Evolutionary conservation across 1,140 invertebrate genomes (phyloP).

Genomic region (Ctenoplectra terminalis): DNA sequence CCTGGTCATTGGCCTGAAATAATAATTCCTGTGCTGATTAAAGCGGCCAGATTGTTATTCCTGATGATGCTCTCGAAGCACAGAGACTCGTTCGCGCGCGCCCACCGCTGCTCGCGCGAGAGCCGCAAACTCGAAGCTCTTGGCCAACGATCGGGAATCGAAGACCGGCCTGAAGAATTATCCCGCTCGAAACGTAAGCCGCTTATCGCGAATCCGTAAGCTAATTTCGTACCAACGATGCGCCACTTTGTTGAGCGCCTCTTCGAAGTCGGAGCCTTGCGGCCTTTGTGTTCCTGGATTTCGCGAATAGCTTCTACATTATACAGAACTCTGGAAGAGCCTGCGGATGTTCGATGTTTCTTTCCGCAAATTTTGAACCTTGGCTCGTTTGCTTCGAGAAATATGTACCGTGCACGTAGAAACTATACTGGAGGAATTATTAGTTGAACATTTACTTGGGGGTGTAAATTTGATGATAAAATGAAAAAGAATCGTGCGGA

Average conservation of each 20-base stretch:
- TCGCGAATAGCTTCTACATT: conserved; percentile 38
- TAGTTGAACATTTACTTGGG: too few relatives aligned
- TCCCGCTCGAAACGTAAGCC: conserved; percentile 68
- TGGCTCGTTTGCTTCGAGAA: background rate
- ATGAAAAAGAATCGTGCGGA: too few relatives aligned
- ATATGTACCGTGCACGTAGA: too few relatives aligned
- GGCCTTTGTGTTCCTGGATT: conserved; percentile 40
- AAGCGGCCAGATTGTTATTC: conserved; percentile 61
- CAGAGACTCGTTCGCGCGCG: background rate
- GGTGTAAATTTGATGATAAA: too few relatives aligned
- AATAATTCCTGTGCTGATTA: conserved; percentile 70
- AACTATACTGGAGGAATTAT: too few relatives aligned
- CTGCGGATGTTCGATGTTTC: background rate
- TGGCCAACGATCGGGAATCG: conserved; percentile 59
- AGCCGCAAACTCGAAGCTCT: conserved; percentile 50
- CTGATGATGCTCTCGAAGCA: conserved; percentile 22
- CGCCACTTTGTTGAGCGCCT: conserved; percentile 61
- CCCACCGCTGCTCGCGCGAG: background rate
- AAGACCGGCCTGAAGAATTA: conserved; percentile 63
- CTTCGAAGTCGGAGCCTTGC: conserved; percentile 24
- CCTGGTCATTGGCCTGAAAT: conserved; percentile 64
- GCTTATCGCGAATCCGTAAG: conserved; percentile 73
- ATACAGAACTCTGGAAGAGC: background rate
- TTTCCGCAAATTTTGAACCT: background rate
- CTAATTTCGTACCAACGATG: conserved; percentile 68